phyloP scores from a whole-genome alignment of 1,140 invertebrate genomes.

The Propsilocerus akamusi region DNA sequence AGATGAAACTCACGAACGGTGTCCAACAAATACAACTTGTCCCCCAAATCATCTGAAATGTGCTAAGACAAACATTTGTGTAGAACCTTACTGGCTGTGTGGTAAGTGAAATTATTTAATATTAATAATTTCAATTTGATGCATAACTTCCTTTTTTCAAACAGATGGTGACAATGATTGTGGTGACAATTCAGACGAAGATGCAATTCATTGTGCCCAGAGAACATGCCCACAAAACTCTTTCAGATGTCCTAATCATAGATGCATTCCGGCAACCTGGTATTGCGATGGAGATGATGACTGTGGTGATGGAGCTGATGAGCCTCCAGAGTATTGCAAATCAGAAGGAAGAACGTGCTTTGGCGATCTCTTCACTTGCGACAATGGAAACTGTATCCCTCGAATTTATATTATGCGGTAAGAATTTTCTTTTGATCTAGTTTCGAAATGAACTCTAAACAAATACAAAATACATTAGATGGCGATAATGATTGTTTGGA shows the following conservation, averaged over 20 bases:
- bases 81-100: slow-evolving; percentile 88
- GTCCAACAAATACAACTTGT: slow-evolving; percentile 72
- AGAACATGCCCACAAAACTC: slow-evolving; percentile 79
- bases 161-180: slow-evolving; percentile 54
- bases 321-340: slow-evolving; percentile 80
- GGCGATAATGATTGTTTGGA: slow-evolving; percentile 75
- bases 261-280: slow-evolving; percentile 83
- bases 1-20: slow-evolving; percentile 74
- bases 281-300: slow-evolving; percentile 73
- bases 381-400: slow-evolving; percentile 93
- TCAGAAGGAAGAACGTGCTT: slow-evolving; percentile 89
- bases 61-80: slow-evolving; percentile 84
- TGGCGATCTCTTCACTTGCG: slow-evolving; percentile 86
- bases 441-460: background rate
- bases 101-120: slow-evolving; percentile 29
- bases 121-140: background rate
- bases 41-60: slow-evolving; percentile 76
- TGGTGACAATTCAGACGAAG: slow-evolving; percentile 89
- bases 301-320: slow-evolving; percentile 75
- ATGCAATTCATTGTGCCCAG: slow-evolving; percentile 71
- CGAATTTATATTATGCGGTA: slow-evolving; percentile 95
- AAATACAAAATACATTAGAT: background rate
- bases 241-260: slow-evolving; percentile 72
- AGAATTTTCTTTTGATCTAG: slow-evolving; percentile 20
- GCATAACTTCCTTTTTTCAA: background rate